Evolutionary conservation across 92 coral and sea anemone genomes (phyloP).

Genomic region (Actinostola sp.): DNA sequence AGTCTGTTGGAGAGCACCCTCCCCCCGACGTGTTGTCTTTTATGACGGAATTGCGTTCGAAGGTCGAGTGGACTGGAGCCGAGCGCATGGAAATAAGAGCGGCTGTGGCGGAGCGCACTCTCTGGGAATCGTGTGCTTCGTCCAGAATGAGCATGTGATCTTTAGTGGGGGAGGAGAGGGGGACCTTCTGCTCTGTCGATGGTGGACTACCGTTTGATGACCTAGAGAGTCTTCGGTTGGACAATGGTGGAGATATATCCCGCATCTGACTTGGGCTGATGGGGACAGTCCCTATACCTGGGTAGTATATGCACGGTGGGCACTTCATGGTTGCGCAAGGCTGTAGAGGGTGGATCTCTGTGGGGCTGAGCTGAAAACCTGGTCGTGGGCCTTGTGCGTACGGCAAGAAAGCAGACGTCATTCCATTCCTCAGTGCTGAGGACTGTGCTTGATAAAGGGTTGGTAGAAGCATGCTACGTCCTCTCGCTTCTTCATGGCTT

Average conservation of each 20-base stretch:
- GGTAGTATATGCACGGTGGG: slow-evolving; percentile 81
- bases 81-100: slow-evolving; percentile 86
- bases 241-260: slow-evolving; percentile 51
- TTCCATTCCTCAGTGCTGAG: slow-evolving; percentile 60
- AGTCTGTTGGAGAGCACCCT: slow-evolving; percentile 17
- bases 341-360: slow-evolving; percentile 67
- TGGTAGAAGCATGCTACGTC: slow-evolving; percentile 63
- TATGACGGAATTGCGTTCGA: slow-evolving; percentile 32
- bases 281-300: slow-evolving; percentile 66
- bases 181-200: slow-evolving; percentile 54
- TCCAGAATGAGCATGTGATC: slow-evolving; percentile 37
- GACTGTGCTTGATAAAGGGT: slow-evolving; percentile 60
- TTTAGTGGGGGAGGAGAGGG: slow-evolving; percentile 48
- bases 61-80: slow-evolving; percentile 28
- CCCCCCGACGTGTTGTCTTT: slow-evolving; percentile 12
- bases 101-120: slow-evolving; percentile 80
- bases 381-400: slow-evolving; percentile 72
- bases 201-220: slow-evolving; percentile 60
- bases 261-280: slow-evolving; percentile 48
- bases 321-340: slow-evolving; percentile 77
- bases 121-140: slow-evolving; percentile 63
- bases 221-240: slow-evolving; percentile 9
- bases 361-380: slow-evolving; percentile 65
- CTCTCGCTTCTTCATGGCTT: slow-evolving; percentile 91
- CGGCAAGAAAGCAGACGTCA: slow-evolving; percentile 82